phyloP scores from a whole-genome alignment of 2,797 vertebrate genomes.

The Enteromius viviparus region DNA sequence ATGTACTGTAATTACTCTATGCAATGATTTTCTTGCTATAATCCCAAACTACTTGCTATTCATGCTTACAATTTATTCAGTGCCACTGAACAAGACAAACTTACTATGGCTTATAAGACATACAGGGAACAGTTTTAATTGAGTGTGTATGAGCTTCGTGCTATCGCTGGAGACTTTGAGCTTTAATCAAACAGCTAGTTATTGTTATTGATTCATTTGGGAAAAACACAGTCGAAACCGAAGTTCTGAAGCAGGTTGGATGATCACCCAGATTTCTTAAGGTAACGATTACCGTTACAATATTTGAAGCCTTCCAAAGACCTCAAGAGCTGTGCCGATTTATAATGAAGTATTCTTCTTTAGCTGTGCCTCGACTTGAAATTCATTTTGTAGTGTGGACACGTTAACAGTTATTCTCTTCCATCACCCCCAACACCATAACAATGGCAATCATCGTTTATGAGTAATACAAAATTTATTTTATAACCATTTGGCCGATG shows the following conservation, averaged over 20 bases:
- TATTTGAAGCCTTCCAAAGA: background rate
- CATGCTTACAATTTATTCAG: background rate
- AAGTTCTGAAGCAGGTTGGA: background rate
- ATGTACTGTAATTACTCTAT: constrained; percentile 25
- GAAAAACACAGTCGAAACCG: background rate
- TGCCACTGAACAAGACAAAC: background rate
- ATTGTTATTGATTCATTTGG: background rate
- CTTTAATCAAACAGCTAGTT: background rate
- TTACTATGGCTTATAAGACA: background rate
- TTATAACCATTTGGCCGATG: background rate
- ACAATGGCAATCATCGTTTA: constrained; percentile 20
- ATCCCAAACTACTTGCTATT: constrained; percentile 15
- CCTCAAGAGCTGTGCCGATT: constrained; percentile 2
- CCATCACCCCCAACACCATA: background rate
- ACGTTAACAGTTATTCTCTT: background rate
- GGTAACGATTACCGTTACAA: background rate
- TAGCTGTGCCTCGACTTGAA: constrained; percentile 28
- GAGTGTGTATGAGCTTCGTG: background rate
- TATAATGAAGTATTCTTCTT: constrained; percentile 13
- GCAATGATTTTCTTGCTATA: constrained; percentile 5
- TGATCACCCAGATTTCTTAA: background rate
- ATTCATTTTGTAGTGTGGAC: background rate
- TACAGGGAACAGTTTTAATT: background rate
- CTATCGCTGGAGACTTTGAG: background rate
- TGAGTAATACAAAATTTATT: background rate